Evolutionary conservation across 1,140 invertebrate species (phyloP).

Genomic region (Euura lappo): DNA sequence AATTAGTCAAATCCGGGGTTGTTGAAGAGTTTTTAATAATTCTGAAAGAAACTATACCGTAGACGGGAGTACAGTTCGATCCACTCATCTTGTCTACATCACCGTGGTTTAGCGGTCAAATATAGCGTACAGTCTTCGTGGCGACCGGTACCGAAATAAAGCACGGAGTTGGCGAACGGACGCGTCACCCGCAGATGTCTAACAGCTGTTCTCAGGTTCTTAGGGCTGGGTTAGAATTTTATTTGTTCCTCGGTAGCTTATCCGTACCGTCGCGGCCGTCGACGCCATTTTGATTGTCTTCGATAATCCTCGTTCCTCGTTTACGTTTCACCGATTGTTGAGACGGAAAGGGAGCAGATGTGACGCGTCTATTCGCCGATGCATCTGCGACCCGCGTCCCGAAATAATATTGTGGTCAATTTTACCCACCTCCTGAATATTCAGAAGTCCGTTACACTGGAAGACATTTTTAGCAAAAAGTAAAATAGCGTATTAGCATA

Average conservation of each 20-base stretch:
- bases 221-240: background rate
- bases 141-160: background rate
- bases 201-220: background rate
- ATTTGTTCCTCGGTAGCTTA: background rate
- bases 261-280: background rate
- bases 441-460: too few relatives aligned
- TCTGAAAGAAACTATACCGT: too few relatives aligned
- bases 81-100: too few relatives aligned
- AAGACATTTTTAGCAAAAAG: too few relatives aligned
- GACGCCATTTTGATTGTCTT: slow-evolving; percentile 4
- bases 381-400: background rate
- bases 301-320: background rate
- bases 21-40: too few relatives aligned
- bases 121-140: too few relatives aligned
- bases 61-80: too few relatives aligned
- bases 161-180: background rate
- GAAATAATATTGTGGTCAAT: background rate
- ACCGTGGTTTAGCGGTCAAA: too few relatives aligned
- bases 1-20: too few relatives aligned
- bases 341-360: background rate
- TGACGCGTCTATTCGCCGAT: background rate
- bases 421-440: background rate
- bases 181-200: slow-evolving; percentile 4
- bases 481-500: too few relatives aligned
- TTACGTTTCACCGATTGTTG: background rate